phyloP scores from a whole-genome alignment of 2,888 invertebrate species.

The Magallana nippona region DNA sequence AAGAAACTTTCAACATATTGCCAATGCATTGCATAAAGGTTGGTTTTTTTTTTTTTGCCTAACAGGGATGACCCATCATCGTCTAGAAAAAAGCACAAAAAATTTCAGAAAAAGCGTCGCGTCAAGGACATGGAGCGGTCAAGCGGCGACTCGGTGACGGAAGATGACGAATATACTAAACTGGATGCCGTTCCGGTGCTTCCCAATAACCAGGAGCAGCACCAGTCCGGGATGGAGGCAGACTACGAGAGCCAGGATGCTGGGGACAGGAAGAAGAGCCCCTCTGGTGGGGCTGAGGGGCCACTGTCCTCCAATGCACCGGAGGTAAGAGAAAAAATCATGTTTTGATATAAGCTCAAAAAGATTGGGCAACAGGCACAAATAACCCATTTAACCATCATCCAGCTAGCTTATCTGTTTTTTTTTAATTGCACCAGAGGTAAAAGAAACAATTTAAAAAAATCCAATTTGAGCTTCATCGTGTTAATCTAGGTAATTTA shows the following conservation, averaged over 20 bases:
- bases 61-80: conserved; percentile 44
- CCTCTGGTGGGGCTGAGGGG: conserved; percentile 14
- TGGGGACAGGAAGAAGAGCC: conserved; percentile 43
- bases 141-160: conserved; percentile 78
- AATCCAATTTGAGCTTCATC: too few relatives aligned
- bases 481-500: too few relatives aligned
- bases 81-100: conserved; percentile 75
- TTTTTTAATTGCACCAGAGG: too few relatives aligned
- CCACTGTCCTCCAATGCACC: not conserved
- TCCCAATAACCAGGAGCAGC: conserved; percentile 53
- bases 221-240: conserved; percentile 70
- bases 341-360: too few relatives aligned
- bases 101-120: conserved; percentile 73
- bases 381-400: too few relatives aligned
- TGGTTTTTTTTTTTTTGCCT: not conserved
- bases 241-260: conserved; percentile 73
- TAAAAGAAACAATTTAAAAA: too few relatives aligned
- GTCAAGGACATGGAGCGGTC: conserved; percentile 73
- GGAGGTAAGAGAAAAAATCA: not conserved
- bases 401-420: too few relatives aligned
- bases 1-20: too few relatives aligned
- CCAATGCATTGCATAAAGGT: not conserved
- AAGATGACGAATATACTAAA: conserved; percentile 60
- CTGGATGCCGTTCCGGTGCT: conserved; percentile 59
- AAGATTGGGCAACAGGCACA: too few relatives aligned